phyloP scores from a whole-genome alignment of 2,113 vertebrate genomes.

The Paedocypris sp. region DNA sequence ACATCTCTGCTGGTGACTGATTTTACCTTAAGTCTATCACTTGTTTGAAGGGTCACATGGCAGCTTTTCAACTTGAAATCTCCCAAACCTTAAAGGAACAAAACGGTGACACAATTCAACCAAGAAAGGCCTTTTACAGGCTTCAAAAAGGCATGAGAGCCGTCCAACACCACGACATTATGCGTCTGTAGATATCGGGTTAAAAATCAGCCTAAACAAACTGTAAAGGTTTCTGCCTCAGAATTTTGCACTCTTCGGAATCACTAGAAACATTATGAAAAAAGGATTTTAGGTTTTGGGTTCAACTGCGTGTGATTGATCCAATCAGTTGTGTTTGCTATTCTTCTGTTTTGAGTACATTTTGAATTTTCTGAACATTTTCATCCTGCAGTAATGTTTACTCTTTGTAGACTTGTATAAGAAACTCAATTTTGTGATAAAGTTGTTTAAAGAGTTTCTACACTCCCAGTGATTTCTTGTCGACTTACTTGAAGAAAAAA shows the following conservation, averaged over 20 bases:
- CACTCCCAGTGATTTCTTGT: conserved; percentile 28
- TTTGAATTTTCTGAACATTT: conserved; percentile 26
- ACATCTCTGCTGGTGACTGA: conserved; percentile 14
- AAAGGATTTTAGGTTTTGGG: not conserved
- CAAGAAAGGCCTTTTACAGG: not conserved
- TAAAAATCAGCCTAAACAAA: conserved; percentile 13
- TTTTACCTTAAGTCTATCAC: not conserved
- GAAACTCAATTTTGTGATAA: conserved; percentile 34
- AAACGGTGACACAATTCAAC: not conserved
- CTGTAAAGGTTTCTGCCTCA: not conserved
- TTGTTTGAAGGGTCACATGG: conserved; percentile 3
- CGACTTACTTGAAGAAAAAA: too few species aligned
- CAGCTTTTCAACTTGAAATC: conserved; percentile 28
- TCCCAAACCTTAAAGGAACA: not conserved
- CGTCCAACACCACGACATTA: not conserved
- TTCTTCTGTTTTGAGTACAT: conserved; percentile 15
- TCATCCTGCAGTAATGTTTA: conserved; percentile 10
- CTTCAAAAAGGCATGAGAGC: conserved; percentile 1
- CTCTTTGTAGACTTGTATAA: conserved; percentile 41
- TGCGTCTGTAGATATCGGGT: conserved; percentile 22
- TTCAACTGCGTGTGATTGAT: conserved; percentile 5
- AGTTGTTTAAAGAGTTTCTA: conserved; percentile 47
- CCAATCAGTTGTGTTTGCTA: not conserved
- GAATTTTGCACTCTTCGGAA: not conserved
- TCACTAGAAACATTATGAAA: not conserved